These are phyloP conservation scores for Amniataba percoides DNA, from an alignment of 2,797 vertebrate genomes.

Conservation along the genomic window DNA sequence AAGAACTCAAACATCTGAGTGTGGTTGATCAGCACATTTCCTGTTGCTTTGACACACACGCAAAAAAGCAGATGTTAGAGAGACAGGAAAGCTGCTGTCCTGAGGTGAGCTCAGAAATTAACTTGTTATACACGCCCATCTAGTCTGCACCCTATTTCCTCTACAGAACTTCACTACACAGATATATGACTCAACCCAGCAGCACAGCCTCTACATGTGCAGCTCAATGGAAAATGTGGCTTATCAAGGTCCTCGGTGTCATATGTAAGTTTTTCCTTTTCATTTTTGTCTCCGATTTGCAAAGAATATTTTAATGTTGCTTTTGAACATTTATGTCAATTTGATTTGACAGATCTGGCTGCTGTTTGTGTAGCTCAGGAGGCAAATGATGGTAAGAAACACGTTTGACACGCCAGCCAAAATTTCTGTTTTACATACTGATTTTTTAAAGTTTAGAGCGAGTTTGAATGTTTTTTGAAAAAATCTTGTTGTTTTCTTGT, in stretches of 20 bases:
- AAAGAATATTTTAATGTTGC: neutral
- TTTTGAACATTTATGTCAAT: neutral
- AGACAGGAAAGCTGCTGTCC: slow-evolving; percentile 53
- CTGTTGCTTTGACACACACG: slow-evolving; percentile 48
- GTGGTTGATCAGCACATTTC: slow-evolving; percentile 69
- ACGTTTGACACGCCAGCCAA: neutral
- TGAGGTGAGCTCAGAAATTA: slow-evolving; percentile 52
- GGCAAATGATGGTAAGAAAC: slow-evolving; percentile 45
- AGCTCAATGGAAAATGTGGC: slow-evolving; percentile 71
- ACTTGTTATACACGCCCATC: slow-evolving; percentile 46
- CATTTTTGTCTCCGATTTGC: neutral
- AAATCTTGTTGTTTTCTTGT: neutral
- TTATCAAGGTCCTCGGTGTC: slow-evolving; percentile 48
- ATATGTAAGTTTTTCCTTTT: slow-evolving; percentile 68
- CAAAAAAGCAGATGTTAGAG: slow-evolving; percentile 34
- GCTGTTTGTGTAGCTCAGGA: slow-evolving; percentile 51
- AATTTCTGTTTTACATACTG: neutral
- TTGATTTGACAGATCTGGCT: slow-evolving; percentile 55
- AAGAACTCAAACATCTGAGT: slow-evolving; percentile 23
- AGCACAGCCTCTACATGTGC: slow-evolving; percentile 36
- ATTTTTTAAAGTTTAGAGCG: neutral
- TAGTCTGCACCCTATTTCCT: slow-evolving; percentile 38
- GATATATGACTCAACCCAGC: slow-evolving; percentile 34
- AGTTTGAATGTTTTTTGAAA: neutral
- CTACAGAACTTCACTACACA: slow-evolving; percentile 9